A percentile compares a stretch with the other conserved stretches of the same genome.
These are phyloP conservation scores for Brachionus plicatilis DNA, from an alignment of 1,140 invertebrate genomes.

Conservation along the genomic window DNA sequence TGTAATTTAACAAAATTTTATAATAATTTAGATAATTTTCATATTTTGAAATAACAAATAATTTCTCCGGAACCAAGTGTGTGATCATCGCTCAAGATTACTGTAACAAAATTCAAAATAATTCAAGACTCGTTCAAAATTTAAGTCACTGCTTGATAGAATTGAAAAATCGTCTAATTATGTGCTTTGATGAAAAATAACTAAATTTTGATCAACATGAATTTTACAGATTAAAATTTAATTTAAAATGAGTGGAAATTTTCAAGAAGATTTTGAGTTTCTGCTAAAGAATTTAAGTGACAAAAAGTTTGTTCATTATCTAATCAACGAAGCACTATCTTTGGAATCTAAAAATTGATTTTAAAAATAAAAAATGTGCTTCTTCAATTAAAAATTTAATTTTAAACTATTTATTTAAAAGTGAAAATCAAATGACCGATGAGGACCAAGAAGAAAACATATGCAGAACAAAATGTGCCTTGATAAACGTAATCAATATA, in stretches of 20 bases:
- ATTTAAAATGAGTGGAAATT: conserved; percentile 31
- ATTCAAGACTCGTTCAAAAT: neutral
- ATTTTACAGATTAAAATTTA: neutral
- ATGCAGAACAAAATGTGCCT: neutral
- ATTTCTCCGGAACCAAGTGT: no score
- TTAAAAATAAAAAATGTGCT: neutral
- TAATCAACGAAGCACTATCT: neutral
- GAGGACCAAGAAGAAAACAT: neutral
- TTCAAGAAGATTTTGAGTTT: conserved; percentile 40
- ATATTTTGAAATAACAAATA: no score
- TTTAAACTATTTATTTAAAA: neutral
- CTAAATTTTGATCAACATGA: neutral
- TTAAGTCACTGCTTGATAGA: neutral
- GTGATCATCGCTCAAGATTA: no score
- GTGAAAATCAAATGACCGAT: neutral
- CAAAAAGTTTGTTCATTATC: conserved; percentile 11
- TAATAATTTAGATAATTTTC: no score
- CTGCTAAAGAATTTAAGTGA: conserved; percentile 33
- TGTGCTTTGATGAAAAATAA: neutral
- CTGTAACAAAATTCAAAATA: no score
- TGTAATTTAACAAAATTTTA: no score
- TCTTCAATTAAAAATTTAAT: neutral
- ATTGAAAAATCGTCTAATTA: neutral
- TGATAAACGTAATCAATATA: conserved; percentile 23
- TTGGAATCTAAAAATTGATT: neutral